phyloP scores from a whole-genome alignment of 1,140 invertebrate genomes.

The Stegodyphus mimosarum region DNA sequence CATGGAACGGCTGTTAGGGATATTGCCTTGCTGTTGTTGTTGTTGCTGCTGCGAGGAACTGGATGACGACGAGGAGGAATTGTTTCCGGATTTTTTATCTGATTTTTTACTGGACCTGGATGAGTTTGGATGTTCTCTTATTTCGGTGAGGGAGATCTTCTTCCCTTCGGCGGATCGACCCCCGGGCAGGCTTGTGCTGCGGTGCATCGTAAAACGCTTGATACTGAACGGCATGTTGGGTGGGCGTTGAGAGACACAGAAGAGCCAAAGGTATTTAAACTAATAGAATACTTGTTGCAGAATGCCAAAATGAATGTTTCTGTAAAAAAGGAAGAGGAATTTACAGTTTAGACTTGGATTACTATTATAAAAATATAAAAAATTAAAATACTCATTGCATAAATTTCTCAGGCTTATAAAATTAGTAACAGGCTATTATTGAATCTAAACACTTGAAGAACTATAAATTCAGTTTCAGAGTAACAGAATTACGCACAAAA shows the following conservation, averaged over 20 bases:
- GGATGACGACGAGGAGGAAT: not conserved
- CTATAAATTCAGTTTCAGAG: not conserved
- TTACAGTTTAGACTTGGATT: not conserved
- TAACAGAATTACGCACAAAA: not conserved
- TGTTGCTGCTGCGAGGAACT: not conserved
- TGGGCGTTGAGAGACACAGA: not conserved
- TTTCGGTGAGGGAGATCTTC: conserved; percentile 51
- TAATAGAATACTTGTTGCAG: not conserved
- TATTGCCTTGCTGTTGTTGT: conserved; percentile 9
- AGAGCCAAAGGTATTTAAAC: not conserved
- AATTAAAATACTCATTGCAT: not conserved
- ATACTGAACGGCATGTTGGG: conserved; percentile 56
- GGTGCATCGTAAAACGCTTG: conserved; percentile 58
- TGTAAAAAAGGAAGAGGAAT: not conserved
- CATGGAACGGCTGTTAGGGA: conserved; percentile 51
- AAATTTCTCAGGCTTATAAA: not conserved
- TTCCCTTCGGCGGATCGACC: conserved; percentile 39
- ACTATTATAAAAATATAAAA: not conserved
- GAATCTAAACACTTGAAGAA: not conserved
- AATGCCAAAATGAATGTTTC: not conserved
- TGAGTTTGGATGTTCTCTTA: conserved; percentile 18
- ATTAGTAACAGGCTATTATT: not conserved
- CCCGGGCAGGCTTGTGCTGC: conserved; percentile 56
- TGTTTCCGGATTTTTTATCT: conserved; percentile 15
- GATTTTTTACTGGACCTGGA: conserved; percentile 25